A percentile compares a stretch with the other conserved stretches of the same genome.
Conservation (phyloP, 1,140 invertebrate species). For the Camponotus pennsylvanicus region DNA sequence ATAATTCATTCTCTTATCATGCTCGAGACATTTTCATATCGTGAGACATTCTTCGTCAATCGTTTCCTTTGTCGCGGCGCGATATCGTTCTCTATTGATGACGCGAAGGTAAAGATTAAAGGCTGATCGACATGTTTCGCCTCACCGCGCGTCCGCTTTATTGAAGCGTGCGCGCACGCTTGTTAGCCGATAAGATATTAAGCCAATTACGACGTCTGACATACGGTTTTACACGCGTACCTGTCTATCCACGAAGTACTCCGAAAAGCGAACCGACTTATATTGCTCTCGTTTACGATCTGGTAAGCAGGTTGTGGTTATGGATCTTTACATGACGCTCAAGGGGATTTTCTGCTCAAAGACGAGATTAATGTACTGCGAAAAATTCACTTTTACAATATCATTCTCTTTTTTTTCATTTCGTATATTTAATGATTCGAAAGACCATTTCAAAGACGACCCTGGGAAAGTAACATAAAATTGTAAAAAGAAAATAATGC, state of each 20-base stretch:
- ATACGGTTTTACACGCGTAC: constrained; percentile 19
- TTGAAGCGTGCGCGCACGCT: constrained; percentile 40
- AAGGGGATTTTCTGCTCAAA: constrained; percentile 20
- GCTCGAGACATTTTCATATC: constrained; percentile 9
- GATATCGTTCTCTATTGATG: constrained; percentile 36
- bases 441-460: not conserved
- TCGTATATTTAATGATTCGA: not conserved
- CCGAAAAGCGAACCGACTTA: constrained; percentile 39
- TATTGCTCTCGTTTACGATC: constrained; percentile 29
- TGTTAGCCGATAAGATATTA: constrained; percentile 68
- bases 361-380: constrained; percentile 13
- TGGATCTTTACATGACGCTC: constrained; percentile 29
- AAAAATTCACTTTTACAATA: constrained; percentile 7
- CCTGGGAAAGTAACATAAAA: not conserved
- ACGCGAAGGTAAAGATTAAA: constrained; percentile 30
- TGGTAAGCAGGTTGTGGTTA: constrained; percentile 16
- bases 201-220: constrained; percentile 62
- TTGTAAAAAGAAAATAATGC: not conserved
- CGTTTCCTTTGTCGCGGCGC: not conserved
- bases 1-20: not conserved
- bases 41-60: not conserved
- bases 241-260: constrained; percentile 30
- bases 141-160: constrained; percentile 25
- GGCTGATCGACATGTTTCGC: constrained; percentile 20
- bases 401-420: not conserved